These are phyloP conservation scores for Chrysoperla carnea DNA, from an alignment of 1,140 invertebrate genomes.

Conservation along the genomic window DNA sequence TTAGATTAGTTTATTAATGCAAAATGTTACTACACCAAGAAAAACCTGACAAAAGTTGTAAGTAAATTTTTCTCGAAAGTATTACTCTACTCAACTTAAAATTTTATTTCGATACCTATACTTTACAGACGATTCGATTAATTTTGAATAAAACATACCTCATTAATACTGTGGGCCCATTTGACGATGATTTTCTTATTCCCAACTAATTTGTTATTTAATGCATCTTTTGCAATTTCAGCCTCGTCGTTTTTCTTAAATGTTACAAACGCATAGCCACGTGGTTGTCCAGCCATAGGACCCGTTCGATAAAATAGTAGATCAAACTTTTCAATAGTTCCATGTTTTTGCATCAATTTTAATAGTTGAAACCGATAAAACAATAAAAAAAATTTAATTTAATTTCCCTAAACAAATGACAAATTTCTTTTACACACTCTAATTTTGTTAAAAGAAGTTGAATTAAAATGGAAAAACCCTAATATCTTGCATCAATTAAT, in stretches of 20 bases:
- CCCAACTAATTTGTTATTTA: slow-evolving; percentile 60
- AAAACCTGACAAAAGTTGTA: no score
- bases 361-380: slow-evolving; percentile 77
- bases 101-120: no score
- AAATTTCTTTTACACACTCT: slow-evolving; percentile 3
- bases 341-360: slow-evolving; percentile 86
- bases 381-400: slow-evolving; percentile 12
- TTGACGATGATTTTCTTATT: slow-evolving; percentile 59
- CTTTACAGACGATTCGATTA: no score
- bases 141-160: background rate
- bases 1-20: no score
- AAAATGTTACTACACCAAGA: no score
- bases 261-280: slow-evolving; percentile 88
- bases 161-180: slow-evolving; percentile 52
- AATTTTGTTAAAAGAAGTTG: background rate
- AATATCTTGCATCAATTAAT: no score
- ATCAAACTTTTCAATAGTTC: slow-evolving; percentile 83
- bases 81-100: no score
- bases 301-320: slow-evolving; percentile 82
- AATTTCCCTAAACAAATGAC: slow-evolving; percentile 9
- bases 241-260: slow-evolving; percentile 52
- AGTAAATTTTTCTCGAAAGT: no score
- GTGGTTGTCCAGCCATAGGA: slow-evolving; percentile 66
- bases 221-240: slow-evolving; percentile 38
- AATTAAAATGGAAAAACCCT: no score